These are phyloP conservation scores for Drosophila oshimai DNA, from an alignment of 1,140 invertebrate species.

Conservation along the genomic window DNA sequence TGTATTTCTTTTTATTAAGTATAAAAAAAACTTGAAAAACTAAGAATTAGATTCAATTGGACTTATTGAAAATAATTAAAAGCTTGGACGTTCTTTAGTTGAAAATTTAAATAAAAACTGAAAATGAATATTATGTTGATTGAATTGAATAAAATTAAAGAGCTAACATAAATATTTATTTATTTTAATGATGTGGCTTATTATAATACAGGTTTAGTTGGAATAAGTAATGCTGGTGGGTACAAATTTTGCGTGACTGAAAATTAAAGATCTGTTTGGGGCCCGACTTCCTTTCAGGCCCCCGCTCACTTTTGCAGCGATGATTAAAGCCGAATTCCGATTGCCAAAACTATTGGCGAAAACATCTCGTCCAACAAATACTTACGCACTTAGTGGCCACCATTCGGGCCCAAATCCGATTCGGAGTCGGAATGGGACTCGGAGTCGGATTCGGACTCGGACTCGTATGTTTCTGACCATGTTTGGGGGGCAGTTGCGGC, in stretches of 20 bases:
- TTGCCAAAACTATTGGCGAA: slow-evolving; percentile 37
- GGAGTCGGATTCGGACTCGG: background rate
- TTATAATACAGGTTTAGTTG: background rate
- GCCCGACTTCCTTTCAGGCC: background rate
- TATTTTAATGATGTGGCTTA: background rate
- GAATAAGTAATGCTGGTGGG: background rate
- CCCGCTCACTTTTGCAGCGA: background rate
- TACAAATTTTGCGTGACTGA: background rate
- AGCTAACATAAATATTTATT: background rate
- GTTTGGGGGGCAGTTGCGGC: slow-evolving; percentile 53
- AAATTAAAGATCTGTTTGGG: background rate
- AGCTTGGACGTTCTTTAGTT: too few relatives aligned
- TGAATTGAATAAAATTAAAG: too few relatives aligned
- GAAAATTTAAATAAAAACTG: too few relatives aligned
- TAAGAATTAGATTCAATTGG: too few relatives aligned
- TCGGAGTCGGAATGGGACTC: slow-evolving; percentile 18
- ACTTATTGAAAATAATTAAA: too few relatives aligned
- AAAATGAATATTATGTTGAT: too few relatives aligned
- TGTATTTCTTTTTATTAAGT: too few relatives aligned
- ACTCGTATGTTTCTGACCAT: slow-evolving; percentile 46
- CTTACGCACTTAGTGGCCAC: slow-evolving; percentile 39
- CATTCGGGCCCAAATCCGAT: slow-evolving; percentile 15
- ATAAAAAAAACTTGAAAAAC: too few relatives aligned
- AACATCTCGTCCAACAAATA: slow-evolving; percentile 50
- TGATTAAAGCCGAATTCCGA: slow-evolving; percentile 40